Evolutionary conservation across 2,888 invertebrate species (phyloP), one percentile per base, ranked within the genome.

Genomic region (Ochropleura leucogaster): DNA sequence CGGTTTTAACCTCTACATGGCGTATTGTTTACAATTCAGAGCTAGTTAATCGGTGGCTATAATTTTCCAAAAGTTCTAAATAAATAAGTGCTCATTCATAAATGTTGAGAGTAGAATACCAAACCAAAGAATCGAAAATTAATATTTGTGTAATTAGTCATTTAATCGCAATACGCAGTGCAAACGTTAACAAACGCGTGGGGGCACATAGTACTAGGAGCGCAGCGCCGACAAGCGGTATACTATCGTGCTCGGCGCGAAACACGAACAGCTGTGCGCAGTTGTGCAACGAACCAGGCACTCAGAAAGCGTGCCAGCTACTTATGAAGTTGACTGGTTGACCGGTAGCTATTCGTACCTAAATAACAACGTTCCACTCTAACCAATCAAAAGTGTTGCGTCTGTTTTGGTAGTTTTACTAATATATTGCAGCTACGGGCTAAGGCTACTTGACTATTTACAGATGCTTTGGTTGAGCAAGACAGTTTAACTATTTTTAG

Each of bases 251-350:
- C 80, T 82, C 68, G 63, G 80, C 84, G 84, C 85, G 84, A 84
- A 81, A 82, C 78, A 75, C 72, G 79, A 85, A 83, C 87, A 87
- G 87, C 87, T 87, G 87, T 86, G 82, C 68, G 40, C 65, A 67
- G 82, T 94, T 94, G 92, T 92, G 93, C 93, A 93, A 93, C 80
- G 76, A 84, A 91, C 90, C 88, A 89, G 89, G 90, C 89, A 84
- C 83, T 86, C 90, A 89, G 90, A 92, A 90, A 91, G 80, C 82
- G 88, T 85, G 88, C 88, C 87, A 88, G 86, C 84, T 87, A 76
- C 90, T 90, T 90, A 87, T 89, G 87, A 89, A 89, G 90, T 87
- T 86, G 88, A 88, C 88, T 89, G 86, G 86, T 86, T 87, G 62
- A 76, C 80, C 65, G 74, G 80, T 78, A 80, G 69, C 79, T 57